Evolutionary conservation across 1,140 invertebrate species (phyloP), one percentile per base, ranked within the genome.

Genomic region (Lineus longissimus): DNA sequence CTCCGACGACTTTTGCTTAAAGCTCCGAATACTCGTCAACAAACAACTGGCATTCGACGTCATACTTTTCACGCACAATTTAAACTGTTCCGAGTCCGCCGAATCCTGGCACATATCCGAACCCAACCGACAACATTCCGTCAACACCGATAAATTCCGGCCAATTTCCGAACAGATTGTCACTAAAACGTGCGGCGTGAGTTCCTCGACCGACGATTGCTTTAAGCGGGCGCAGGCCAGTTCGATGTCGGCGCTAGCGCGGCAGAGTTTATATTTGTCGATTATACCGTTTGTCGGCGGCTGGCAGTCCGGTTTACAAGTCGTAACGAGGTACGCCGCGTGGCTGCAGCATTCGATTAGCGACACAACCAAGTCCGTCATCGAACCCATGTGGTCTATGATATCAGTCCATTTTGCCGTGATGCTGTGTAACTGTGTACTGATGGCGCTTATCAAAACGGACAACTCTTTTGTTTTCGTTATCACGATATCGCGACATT

Each of bases 31-130:
- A 62, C 76, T 76, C 36, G 76, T 63, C 15, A 77, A 67, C 15
- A 77, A 59, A 61, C 73, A 76, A 22, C 73, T 70, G 19, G 73
- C 72, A 25, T 68, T 72, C 31, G 74, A 72, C 2, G 76, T 77
- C 17, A 75, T 66, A 58, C 71, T 74, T 54, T 76, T 76, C 11
- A 76, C 61, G 61, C 76, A 75, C 11, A 75, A 65, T 59, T 76
- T 77, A 59, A 77, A 77, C 66, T 76, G 74, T 27, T 76, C 74
- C 60, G 66, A 68, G 47, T 69, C 71, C 54, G 64, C 64, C 25
- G 54, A 25, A 51, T 73, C 71, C 6, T 55, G 30, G 0, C 70
- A 66, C n/a, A 64, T 65, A 41, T 76, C 71, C 30, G 70, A 70
- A 1, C 71, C 75, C 30, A 62, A 36, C 19, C 64, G 63, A 62